Conservation (phyloP, 2,888 invertebrate genomes). For the Cataglyphis cursor region DNA sequence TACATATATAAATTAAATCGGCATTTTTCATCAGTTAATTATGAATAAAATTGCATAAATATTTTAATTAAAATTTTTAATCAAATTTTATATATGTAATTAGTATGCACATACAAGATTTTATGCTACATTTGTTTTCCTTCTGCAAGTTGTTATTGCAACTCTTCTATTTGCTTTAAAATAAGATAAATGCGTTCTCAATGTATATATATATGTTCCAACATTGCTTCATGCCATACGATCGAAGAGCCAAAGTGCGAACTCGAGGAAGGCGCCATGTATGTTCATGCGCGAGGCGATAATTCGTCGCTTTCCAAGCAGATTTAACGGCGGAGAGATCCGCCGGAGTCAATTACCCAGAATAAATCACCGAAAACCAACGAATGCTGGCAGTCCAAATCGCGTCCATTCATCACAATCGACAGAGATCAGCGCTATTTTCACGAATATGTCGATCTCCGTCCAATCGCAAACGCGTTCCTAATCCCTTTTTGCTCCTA, state of each 20-base stretch:
- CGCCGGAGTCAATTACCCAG: conserved; percentile 24
- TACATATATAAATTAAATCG: background rate
- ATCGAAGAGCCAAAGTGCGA: conserved; percentile 17
- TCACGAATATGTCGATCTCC: conserved; percentile 37
- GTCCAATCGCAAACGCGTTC: background rate
- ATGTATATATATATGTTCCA: conserved; percentile 11
- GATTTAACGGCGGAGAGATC: conserved; percentile 41
- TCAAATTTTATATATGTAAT: background rate
- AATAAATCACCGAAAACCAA: conserved; percentile 63
- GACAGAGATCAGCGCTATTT: conserved; percentile 46
- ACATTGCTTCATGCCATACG: conserved; percentile 14
- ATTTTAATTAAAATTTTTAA: conserved; percentile 28
- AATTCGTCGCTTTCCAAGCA: conserved; percentile 45
- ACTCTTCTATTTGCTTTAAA: background rate
- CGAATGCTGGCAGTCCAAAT: conserved; percentile 46
- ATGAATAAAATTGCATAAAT: background rate
- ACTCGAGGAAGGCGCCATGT: conserved; percentile 27
- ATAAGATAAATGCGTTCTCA: conserved; percentile 24
- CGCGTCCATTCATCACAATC: conserved; percentile 55
- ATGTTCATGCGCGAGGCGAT: conserved; percentile 30
- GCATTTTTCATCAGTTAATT: background rate
- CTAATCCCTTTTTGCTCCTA: conserved; percentile 7
- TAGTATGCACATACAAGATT: background rate
- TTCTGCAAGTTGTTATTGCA: conserved; percentile 7
- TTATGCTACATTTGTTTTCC: background rate